phyloP scores from a whole-genome alignment of 2,888 invertebrate genomes.

The Mythimna albipuncta region DNA sequence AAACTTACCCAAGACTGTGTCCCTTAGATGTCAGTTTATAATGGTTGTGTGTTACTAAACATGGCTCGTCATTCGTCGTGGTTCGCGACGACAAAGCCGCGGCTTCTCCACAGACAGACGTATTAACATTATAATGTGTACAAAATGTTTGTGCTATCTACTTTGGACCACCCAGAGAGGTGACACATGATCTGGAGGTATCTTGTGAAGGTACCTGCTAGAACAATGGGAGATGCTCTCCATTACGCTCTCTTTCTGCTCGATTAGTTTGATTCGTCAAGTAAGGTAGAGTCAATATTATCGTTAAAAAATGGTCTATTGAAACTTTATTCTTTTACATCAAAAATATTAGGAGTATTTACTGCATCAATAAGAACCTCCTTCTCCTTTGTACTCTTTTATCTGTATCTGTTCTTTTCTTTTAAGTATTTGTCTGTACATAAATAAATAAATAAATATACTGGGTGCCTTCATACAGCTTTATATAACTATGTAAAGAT shows the following conservation, averaged over 20 bases:
- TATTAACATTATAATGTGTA: constrained; percentile 89
- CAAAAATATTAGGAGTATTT: too few relatives aligned
- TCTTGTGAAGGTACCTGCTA: constrained; percentile 73
- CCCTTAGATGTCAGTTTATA: constrained; percentile 59
- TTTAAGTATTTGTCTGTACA: too few relatives aligned
- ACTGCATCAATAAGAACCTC: too few relatives aligned
- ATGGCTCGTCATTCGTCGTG: constrained; percentile 82
- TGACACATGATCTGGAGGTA: constrained; percentile 84
- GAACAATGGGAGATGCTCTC: constrained; percentile 81
- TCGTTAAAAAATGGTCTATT: neutral
- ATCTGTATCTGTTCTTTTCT: too few relatives aligned
- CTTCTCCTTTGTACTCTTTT: too few relatives aligned
- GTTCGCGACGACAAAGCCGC: constrained; percentile 79
- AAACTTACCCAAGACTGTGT: constrained; percentile 3
- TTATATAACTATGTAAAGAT: too few relatives aligned
- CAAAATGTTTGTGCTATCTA: constrained; percentile 87
- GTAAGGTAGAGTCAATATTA: constrained; percentile 5
- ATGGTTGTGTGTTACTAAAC: constrained; percentile 67
- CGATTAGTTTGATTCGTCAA: constrained; percentile 60
- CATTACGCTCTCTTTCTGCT: constrained; percentile 75
- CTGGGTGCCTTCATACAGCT: too few relatives aligned
- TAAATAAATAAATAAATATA: too few relatives aligned
- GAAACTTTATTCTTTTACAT: neutral
- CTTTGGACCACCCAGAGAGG: constrained; percentile 86
- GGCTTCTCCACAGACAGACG: constrained; percentile 78